Percentiles rank a stretch among this genome's conserved stretches.
Conservation (phyloP, 1,140 invertebrate species). For the Temnothorax nylanderi region DNA sequence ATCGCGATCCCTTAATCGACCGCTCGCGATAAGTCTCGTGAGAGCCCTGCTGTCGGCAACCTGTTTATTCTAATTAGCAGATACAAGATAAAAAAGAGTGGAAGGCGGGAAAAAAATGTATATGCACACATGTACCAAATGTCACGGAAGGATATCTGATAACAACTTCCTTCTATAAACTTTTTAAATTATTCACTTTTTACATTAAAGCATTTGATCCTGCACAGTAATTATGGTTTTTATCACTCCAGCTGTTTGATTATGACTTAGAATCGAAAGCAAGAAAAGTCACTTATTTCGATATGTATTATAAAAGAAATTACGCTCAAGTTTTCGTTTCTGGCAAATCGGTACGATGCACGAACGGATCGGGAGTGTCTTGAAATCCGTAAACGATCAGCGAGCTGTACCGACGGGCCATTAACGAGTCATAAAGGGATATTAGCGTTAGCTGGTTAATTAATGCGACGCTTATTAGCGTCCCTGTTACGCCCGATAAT, state of each 20-base stretch:
- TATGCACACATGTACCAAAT: neutral
- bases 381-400: neutral
- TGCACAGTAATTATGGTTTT: neutral
- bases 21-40: constrained; percentile 59
- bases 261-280: neutral
- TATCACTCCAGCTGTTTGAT: neutral
- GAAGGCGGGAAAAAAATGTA: neutral
- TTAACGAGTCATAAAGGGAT: constrained; percentile 53
- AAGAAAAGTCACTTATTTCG: too few relatives aligned
- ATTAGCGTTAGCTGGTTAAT: constrained; percentile 54
- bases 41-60: constrained; percentile 64
- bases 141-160: neutral
- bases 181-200: neutral
- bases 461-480: constrained; percentile 56
- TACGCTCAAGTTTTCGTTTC: neutral
- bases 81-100: constrained; percentile 19
- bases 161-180: neutral
- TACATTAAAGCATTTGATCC: neutral
- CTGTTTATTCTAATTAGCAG: constrained; percentile 73
- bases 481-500: constrained; percentile 45
- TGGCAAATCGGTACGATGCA: neutral
- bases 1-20: constrained; percentile 70
- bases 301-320: neutral
- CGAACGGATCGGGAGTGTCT: neutral
- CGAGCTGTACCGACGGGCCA: constrained; percentile 2